Evolutionary conservation across 2,888 invertebrate species (phyloP).

Genomic region (Cataglyphis livida): DNA sequence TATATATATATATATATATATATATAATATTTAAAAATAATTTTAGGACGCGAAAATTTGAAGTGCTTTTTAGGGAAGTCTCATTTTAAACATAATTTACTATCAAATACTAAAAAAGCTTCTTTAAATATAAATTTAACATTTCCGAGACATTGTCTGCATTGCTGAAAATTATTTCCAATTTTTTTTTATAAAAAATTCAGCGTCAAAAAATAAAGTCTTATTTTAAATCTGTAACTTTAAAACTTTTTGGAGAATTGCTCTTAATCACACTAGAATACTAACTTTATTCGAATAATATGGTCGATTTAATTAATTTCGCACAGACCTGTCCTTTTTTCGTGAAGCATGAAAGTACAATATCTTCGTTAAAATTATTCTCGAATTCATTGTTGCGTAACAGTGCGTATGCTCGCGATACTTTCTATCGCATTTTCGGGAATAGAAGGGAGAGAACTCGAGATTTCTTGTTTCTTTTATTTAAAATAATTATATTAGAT

Average conservation of each 20-base stretch:
- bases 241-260: neutral
- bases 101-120: neutral
- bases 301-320: neutral
- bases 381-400: slow-evolving; percentile 55
- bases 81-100: neutral
- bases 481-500: too few species aligned
- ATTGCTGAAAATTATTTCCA: neutral
- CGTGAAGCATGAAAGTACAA: slow-evolving; percentile 12
- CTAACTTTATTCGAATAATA: neutral
- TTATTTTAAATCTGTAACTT: neutral
- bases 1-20: too few species aligned
- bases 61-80: neutral
- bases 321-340: neutral
- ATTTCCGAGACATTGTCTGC: neutral
- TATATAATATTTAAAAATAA: neutral
- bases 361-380: slow-evolving; percentile 55
- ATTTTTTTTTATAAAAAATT: neutral
- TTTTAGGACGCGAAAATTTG: neutral
- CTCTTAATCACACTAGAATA: neutral
- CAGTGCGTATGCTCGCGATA: neutral
- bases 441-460: too few species aligned
- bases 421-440: neutral
- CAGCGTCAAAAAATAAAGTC: neutral
- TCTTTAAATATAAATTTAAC: slow-evolving; percentile 4
- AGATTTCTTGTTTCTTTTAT: neutral